phyloP scores from a whole-genome alignment of 2,888 invertebrate species.

The Rhingia rostrata region DNA sequence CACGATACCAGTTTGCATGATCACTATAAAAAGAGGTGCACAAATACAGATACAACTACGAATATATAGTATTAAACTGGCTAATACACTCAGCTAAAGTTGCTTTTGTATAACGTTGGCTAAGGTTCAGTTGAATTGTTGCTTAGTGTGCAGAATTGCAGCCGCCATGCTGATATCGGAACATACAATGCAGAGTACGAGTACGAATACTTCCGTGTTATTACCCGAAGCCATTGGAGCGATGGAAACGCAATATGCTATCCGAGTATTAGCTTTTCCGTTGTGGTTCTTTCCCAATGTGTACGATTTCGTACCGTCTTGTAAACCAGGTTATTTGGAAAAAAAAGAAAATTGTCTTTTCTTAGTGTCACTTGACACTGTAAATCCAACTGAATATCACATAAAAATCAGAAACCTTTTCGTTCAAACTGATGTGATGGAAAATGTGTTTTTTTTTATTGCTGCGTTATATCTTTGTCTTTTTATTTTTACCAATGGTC shows the following conservation, averaged over 20 bases:
- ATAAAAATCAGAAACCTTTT: conserved; percentile 9
- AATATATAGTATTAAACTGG: conserved; percentile 8
- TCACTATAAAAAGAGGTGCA: conserved; percentile 18
- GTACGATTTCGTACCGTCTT: conserved; percentile 39
- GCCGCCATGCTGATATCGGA: conserved; percentile 45
- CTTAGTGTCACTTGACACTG: not conserved
- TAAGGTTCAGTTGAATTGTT: conserved; percentile 27
- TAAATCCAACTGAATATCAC: not conserved
- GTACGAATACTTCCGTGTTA: conserved; percentile 62
- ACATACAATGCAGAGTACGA: conserved; percentile 39
- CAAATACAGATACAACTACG: not conserved
- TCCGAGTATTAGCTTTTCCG: conserved; percentile 25
- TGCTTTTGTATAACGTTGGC: conserved; percentile 5
- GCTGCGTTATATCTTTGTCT: not conserved
- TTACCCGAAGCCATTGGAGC: conserved; percentile 59
- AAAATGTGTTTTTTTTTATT: not conserved
- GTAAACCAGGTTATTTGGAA: conserved; percentile 39
- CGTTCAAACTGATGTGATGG: not conserved
- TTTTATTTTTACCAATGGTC: conserved; percentile 18
- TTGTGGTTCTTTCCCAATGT: conserved; percentile 49
- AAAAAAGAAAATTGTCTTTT: conserved; percentile 1
- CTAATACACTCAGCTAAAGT: conserved; percentile 15
- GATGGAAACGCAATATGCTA: conserved; percentile 46
- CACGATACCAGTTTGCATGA: conserved; percentile 55
- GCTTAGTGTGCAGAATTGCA: conserved; percentile 52